Base-by-base conservation (phyloP, 2,888 invertebrate species). In the Tanaodytes sp. region DNA sequence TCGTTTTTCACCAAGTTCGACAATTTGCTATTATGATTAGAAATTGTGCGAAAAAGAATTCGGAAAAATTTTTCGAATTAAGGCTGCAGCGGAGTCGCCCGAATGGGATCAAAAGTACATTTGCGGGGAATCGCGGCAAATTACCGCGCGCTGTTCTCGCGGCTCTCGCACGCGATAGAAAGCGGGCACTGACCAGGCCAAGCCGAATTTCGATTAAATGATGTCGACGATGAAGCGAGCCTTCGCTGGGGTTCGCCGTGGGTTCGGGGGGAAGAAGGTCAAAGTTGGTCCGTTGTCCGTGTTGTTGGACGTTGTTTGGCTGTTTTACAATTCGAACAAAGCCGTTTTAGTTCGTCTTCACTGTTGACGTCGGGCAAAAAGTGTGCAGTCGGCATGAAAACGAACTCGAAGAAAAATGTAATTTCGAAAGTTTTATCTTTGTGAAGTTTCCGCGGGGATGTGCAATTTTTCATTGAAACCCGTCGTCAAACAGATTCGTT, bases 341-440 rank as follows among this genome's bases (percentile, higher is more conserved):
- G 27, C 20, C 40, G 31, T 61, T n/a, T n/a, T 61, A 51, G 49
- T 42, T 51, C 18, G 36, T 27, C 46, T 40, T 48, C 46, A 63
- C 46, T 63, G 40, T 43, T 33, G 54, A 48, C 14, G 16, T 33
- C 30, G 15, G 27, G n/a, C 31, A 63, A 63, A 49, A 63, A 55
- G 42, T 49, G 55, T 27, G 48, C 54, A 39, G 6, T 31, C 33
- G 23, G 40, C 63, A 48, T 54, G 55, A 62, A 62, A 62, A 46
- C 40, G 54, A 62, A 54, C 54, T 62, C 45, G 16, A 23, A 33
- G 54, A 63, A 63, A 63, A 63, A 63, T 54, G 63, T 55, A 54
- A 63, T 63, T 55, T 33, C 37, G 18, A 23, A 63, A 55, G 55
- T 63, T 62, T 62, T 63, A 55, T 46, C 55, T 46, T 42, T 33